Conservation (phyloP, 1,140 invertebrate species). For the Drosophila simulans region DNA sequence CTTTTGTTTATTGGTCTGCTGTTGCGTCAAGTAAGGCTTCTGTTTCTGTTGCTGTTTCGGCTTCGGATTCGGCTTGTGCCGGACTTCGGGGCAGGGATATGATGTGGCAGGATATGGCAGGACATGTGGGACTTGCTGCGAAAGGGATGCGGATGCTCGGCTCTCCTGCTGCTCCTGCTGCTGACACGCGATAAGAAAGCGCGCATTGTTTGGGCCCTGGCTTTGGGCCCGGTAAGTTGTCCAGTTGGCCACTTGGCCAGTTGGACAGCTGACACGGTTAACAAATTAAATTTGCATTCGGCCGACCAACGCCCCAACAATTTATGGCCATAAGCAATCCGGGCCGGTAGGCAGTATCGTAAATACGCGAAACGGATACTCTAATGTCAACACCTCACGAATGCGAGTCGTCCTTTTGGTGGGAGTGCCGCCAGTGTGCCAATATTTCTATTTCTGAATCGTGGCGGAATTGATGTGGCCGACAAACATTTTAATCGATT, state of each 20-base stretch:
- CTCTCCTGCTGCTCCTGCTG: constrained; percentile 46
- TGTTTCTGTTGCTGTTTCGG: background rate
- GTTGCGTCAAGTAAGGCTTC: constrained; percentile 62
- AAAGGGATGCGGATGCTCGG: constrained; percentile 10
- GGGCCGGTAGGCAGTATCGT: constrained; percentile 39
- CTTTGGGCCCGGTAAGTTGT: constrained; percentile 28
- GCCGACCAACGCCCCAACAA: constrained; percentile 31
- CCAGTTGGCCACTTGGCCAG: background rate
- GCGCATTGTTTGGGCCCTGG: constrained; percentile 53
- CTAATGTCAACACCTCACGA: constrained; percentile 65
- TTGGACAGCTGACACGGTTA: constrained; percentile 38
- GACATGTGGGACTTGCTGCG: constrained; percentile 30
- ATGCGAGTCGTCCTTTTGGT: background rate
- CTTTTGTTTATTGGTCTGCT: constrained; percentile 82
- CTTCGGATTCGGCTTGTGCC: constrained; percentile 10
- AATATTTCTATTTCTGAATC: constrained; percentile 22
- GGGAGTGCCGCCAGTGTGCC: constrained; percentile 18
- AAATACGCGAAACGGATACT: constrained; percentile 52
- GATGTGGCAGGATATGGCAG: constrained; percentile 29
- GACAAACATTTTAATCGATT: constrained; percentile 75
- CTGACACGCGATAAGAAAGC: constrained; percentile 76
- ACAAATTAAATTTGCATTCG: constrained; percentile 65
- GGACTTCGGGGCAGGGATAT: constrained; percentile 19
- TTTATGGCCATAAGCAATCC: constrained; percentile 63
- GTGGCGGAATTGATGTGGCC: constrained; percentile 53